Percentiles rank a stretch among this genome's conserved stretches.
Conservation (phyloP, 2,113 vertebrate genomes). For the Prionailurus viverrinus region DNA sequence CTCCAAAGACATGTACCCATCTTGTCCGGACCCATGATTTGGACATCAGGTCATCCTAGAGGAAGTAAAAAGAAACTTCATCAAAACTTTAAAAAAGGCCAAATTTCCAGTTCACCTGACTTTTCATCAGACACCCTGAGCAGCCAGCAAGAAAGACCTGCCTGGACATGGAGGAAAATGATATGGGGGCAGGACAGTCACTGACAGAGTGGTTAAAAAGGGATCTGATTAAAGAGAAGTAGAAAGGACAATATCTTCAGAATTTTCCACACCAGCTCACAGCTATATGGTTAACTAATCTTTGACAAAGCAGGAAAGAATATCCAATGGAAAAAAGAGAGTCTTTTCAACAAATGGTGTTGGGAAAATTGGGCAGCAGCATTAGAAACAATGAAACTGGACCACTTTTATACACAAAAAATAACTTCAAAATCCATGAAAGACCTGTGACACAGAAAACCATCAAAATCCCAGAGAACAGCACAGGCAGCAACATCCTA, state of each 20-base stretch:
- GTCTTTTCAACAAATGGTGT: too few species aligned
- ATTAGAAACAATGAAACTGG: too few species aligned
- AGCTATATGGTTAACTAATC: too few species aligned
- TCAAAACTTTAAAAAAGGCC: neutral
- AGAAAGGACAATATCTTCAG: neutral
- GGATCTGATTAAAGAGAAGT: neutral
- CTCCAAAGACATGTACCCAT: neutral
- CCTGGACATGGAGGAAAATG: neutral
- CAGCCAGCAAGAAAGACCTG: neutral
- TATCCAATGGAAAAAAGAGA: too few species aligned
- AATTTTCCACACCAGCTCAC: neutral
- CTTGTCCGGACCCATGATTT: neutral
- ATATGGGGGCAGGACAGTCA: too few species aligned
- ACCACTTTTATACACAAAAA: too few species aligned
- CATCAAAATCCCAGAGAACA: too few species aligned
- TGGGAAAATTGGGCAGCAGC: too few species aligned
- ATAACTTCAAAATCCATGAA: too few species aligned
- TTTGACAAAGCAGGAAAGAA: too few species aligned
- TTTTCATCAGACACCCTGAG: neutral
- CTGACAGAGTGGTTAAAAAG: neutral
- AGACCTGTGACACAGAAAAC: too few species aligned
- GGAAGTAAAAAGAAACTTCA: neutral
- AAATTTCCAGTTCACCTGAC: neutral
- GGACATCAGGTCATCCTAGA: neutral
- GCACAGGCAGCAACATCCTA: too few species aligned